Conservation (phyloP, 2,113 vertebrate genomes). For the Hymenochirus boettgeri region DNA sequence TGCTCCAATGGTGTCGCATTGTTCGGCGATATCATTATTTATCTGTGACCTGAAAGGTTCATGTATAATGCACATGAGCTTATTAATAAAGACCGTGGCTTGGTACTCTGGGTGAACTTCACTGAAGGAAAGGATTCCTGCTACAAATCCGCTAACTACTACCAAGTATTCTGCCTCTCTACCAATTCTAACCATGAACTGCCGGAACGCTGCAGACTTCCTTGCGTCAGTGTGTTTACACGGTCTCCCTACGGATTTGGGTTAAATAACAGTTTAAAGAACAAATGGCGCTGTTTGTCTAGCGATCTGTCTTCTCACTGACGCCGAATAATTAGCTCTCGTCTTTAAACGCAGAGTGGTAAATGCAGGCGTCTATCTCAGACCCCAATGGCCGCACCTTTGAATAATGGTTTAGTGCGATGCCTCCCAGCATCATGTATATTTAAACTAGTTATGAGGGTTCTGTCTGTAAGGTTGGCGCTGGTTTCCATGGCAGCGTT, state of each 20-base stretch:
- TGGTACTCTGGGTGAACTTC: too few relatives aligned
- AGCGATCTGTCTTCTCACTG: conserved; percentile 26
- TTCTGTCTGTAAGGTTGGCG: conserved; percentile 44
- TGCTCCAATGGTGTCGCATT: too few relatives aligned
- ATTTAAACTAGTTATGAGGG: conserved; percentile 52
- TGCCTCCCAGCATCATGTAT: conserved; percentile 40
- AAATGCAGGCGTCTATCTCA: background rate
- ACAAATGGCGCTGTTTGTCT: conserved; percentile 16
- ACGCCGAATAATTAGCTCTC: background rate
- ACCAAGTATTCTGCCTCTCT: too few relatives aligned
- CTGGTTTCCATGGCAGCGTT: conserved; percentile 66
- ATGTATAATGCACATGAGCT: too few relatives aligned
- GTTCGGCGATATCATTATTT: too few relatives aligned
- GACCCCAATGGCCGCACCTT: conserved; percentile 28
- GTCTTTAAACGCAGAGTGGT: conserved; percentile 16
- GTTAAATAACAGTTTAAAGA: conserved; percentile 33
- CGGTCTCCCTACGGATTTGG: background rate
- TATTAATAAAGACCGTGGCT: too few relatives aligned
- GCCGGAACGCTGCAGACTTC: too few relatives aligned
- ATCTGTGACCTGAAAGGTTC: too few relatives aligned
- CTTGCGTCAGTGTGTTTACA: too few relatives aligned
- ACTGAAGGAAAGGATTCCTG: too few relatives aligned
- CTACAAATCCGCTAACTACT: too few relatives aligned
- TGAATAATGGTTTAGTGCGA: conserved; percentile 36
- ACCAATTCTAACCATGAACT: too few relatives aligned